These are phyloP conservation scores for Alca torda DNA, from an alignment of 2,797 vertebrate species.

Conservation along the genomic window DNA sequence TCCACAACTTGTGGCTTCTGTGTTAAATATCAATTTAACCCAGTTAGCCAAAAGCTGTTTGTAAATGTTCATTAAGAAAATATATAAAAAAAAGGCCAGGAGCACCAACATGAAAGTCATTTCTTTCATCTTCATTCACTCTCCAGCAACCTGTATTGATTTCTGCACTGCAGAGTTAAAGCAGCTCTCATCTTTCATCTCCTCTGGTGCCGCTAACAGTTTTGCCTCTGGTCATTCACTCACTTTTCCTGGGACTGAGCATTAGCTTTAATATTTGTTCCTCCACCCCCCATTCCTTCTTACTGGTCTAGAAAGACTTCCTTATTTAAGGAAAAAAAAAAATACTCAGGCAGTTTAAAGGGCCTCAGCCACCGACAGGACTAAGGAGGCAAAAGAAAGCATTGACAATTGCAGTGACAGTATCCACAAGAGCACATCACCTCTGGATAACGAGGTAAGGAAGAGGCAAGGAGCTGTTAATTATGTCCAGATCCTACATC, in stretches of 20 bases:
- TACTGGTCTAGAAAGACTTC: background rate
- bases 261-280: background rate
- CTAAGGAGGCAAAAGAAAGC: background rate
- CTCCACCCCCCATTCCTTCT: background rate
- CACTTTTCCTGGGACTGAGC: background rate
- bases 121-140: background rate
- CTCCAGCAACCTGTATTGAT: background rate
- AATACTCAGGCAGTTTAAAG: background rate
- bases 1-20: background rate
- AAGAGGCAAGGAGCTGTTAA: background rate
- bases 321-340: background rate
- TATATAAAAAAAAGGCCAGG: background rate
- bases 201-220: background rate
- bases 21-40: background rate
- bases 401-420: too few relatives aligned
- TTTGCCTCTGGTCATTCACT: background rate
- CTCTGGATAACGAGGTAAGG: background rate
- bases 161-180: background rate
- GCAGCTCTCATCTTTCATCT: background rate
- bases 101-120: background rate
- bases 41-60: background rate
- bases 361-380: background rate
- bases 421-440: background rate
- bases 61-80: background rate
- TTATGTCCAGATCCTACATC: too few relatives aligned